Evolutionary conservation across 2,113 vertebrate genomes (phyloP), one percentile per base, ranked within the genome.

Genomic region (Myxocyprinus asiaticus): DNA sequence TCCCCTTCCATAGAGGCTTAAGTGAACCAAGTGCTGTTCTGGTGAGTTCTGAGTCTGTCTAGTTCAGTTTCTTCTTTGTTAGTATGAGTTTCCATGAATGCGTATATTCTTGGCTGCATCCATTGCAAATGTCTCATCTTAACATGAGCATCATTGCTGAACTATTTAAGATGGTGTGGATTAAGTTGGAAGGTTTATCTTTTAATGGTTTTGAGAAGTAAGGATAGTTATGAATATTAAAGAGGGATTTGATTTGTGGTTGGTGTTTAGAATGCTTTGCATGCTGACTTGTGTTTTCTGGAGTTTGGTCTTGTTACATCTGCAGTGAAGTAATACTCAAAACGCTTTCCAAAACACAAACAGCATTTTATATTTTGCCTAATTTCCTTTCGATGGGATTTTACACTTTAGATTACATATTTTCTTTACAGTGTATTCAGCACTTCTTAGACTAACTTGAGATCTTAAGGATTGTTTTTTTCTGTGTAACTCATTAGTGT

Each of bases 11-110:
- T 33, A 44, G 82, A 33, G 22, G 51, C 4, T 22, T 73, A 67
- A 15, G 7, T 44, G 45, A 76, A 66, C 68, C 43, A 48, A 61
- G 1, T 33, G 22, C 22, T 33, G 22, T 33, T 55, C 51, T 50
- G 82, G 82, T 81, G 82, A 80, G 82, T 83, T 83, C 33, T 45
- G 22, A 33, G 17, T 12, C 47, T 10, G 4, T 71, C 48, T 61
- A 12, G 63, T 42, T 44, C 47, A 67, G 48, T 43, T 72, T 64
- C 10, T 33, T 75, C 15, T 7, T 68, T 44, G 6, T 51, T 7
- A 50, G 14, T 45, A 44, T 61, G 9, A 8, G 17, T 55, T 59
- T 56, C 14, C 42, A 76, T 75, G 9, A 10, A 14, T 44, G 22
- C 3, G 22, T 1, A 33, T 33, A 33, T 33, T 33, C 22, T 33